A percentile compares a stretch with the other conserved stretches of the same genome.
These are phyloP conservation scores for Pogonocherus hispidulus DNA, from an alignment of 2,888 invertebrate species.

Conservation along the genomic window DNA sequence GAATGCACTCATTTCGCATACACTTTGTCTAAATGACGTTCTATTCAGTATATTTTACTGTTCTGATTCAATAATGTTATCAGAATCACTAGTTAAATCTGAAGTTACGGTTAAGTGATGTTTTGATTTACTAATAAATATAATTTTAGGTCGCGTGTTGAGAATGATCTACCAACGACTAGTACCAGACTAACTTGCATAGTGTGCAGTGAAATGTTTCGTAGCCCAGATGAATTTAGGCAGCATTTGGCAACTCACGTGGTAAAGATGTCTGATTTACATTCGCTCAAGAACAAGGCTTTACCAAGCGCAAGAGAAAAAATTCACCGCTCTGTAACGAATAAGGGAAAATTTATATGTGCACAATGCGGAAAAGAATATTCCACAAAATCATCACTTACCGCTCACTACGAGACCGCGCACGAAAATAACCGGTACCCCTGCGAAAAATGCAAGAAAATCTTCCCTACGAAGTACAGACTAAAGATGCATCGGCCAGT, in stretches of 20 bases:
- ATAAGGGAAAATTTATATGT: constrained; percentile 20
- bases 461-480: constrained; percentile 36
- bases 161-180: too few relatives aligned
- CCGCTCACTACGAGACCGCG: constrained; percentile 1
- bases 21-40: too few relatives aligned
- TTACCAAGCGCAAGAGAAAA: neutral
- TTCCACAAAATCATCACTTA: neutral
- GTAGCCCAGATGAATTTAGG: constrained; percentile 31
- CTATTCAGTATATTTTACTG: too few relatives aligned
- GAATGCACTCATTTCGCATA: too few relatives aligned
- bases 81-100: too few relatives aligned
- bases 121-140: too few relatives aligned
- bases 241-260: constrained; percentile 27
- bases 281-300: neutral
- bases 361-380: constrained; percentile 21
- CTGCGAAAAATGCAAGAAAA: constrained; percentile 38
- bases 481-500: constrained; percentile 2
- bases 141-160: too few relatives aligned
- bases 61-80: too few relatives aligned
- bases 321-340: neutral
- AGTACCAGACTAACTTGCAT: constrained; percentile 25
- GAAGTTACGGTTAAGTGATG: too few relatives aligned
- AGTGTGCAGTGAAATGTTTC: constrained; percentile 39
- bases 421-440: constrained; percentile 4
- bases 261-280: neutral